phyloP scores from a whole-genome alignment of 2,113 vertebrate species.

The Elgaria multicarinata region DNA sequence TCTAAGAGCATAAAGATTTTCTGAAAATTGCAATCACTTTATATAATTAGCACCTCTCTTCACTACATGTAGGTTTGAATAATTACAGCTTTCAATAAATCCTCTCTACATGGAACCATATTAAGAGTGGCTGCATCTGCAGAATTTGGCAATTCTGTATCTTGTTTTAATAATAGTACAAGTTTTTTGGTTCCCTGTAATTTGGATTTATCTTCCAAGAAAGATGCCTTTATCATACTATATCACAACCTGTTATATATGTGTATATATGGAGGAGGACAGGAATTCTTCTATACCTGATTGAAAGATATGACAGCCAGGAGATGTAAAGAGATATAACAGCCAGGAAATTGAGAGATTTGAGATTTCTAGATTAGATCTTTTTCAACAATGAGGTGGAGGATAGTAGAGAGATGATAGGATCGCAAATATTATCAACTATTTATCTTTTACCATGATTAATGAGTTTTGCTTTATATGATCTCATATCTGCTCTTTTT shows the following conservation, averaged over 20 bases:
- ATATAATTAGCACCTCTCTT: slow-evolving; percentile 24
- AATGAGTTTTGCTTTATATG: neutral
- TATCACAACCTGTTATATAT: neutral
- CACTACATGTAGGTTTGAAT: neutral
- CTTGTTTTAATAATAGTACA: slow-evolving; percentile 1
- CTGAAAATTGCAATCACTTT: slow-evolving; percentile 31
- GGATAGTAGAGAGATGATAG: no score
- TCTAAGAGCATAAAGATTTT: slow-evolving; percentile 16
- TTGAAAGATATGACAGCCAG: neutral
- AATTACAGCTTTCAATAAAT: neutral
- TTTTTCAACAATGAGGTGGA: neutral
- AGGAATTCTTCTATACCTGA: neutral
- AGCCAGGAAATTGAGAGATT: neutral
- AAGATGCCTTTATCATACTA: neutral
- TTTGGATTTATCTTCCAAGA: neutral
- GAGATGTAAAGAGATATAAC: no score
- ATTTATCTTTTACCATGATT: neutral
- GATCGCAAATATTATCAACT: neutral
- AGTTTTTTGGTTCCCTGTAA: neutral
- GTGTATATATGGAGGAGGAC: no score
- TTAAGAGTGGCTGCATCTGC: neutral
- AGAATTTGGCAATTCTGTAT: neutral
- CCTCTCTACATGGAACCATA: neutral
- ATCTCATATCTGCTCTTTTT: no score
- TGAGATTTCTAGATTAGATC: neutral